Base-by-base conservation (phyloP, 2,888 invertebrate species). In the Erebia ligea region DNA sequence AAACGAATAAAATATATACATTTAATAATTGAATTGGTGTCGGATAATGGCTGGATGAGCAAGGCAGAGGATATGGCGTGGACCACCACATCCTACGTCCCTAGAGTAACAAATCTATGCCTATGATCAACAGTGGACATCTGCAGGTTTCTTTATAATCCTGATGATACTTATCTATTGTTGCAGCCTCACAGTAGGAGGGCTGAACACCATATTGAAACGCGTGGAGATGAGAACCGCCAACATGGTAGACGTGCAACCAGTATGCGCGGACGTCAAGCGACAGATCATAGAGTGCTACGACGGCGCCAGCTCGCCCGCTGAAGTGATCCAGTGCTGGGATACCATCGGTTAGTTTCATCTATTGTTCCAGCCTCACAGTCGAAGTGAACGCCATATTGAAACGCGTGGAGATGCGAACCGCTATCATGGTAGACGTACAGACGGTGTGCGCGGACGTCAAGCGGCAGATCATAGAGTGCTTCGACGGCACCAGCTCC, bases 161-260 rank as follows among this genome's bases (percentile, higher is more conserved):
- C 25, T 25, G 25, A 25, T 25, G 25, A 25, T 25, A 25, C 4
- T 42, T 42, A 42, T 45, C 11, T 42, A 8, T 42, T 15, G 9
- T 62, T 62, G 10, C 80, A 92, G 92, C 17, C 76, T 92, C 76
- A 91, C 89, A 65, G 77, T 87, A 52, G 85, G 85, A 54, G 90
- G 90, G 45, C 72, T 91, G 61, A 85, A 84, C 48, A 82, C 86
- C 0, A 78, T 86, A 48, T 83, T 86, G 15, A 81, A 79, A 8
- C 86, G 91, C 3, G 87, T 92, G 67, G 90, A 91, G 68, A 75
- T 85, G 68, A 88, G 92, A 1, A 86, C 90, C 0, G 81, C 86
- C 10, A 88, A 86, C 75, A 86, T 90, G 86, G 82, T 86, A 67
- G 82, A 83, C 76, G 77, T 80, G 1, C 89, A 89, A 3, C 88